A percentile compares a stretch with the other conserved stretches of the same genome.
phyloP scores from a whole-genome alignment of 2,888 invertebrate species.

The Oeneis ivallda region DNA sequence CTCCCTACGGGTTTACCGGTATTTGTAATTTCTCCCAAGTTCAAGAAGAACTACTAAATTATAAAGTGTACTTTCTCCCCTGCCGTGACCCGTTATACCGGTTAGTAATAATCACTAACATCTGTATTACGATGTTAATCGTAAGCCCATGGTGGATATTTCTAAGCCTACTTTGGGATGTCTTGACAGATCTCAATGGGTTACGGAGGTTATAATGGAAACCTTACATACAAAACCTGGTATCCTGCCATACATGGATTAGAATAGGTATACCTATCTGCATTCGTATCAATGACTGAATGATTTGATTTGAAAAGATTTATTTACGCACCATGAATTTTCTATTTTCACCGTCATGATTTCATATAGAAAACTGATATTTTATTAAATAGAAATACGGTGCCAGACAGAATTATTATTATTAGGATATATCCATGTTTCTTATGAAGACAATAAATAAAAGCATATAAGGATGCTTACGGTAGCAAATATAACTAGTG shows the following conservation, averaged over 20 bases:
- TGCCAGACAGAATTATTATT: too few species aligned
- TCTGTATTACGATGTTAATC: background rate
- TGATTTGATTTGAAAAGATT: background rate
- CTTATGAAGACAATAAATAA: too few species aligned
- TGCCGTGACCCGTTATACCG: background rate
- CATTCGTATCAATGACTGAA: background rate
- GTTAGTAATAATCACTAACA: background rate
- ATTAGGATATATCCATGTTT: too few species aligned
- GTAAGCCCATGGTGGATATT: background rate
- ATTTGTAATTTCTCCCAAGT: too few species aligned
- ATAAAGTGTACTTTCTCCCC: background rate
- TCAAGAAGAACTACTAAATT: background rate
- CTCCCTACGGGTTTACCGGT: too few species aligned
- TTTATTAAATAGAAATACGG: too few species aligned
- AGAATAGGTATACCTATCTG: background rate
- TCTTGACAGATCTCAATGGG: slow-evolving; percentile 3
- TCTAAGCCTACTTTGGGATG: background rate
- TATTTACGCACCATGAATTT: background rate
- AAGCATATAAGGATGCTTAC: too few species aligned
- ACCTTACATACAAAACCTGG: background rate
- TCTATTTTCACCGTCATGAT: too few species aligned
- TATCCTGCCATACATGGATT: background rate
- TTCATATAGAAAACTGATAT: too few species aligned
- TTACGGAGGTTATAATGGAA: background rate
- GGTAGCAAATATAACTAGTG: too few species aligned